Conservation (phyloP, 2,888 invertebrate species). For the Autographa gamma region DNA sequence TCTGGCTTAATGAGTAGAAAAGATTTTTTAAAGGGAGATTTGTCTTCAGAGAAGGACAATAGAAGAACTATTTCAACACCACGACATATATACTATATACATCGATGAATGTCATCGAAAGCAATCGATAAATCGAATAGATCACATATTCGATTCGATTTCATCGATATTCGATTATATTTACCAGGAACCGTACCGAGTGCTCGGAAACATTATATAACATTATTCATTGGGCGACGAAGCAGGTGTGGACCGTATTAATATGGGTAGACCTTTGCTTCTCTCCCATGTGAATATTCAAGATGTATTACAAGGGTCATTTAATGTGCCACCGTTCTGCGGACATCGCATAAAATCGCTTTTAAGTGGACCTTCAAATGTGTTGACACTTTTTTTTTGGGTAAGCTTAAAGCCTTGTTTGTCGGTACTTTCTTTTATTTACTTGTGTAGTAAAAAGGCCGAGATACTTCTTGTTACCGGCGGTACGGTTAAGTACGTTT, state of each 20-base stretch:
- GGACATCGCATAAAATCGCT: conserved; percentile 69
- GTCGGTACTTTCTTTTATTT: not conserved
- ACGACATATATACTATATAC: no score
- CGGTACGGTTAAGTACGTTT: no score
- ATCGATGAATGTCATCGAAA: not conserved
- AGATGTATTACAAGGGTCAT: conserved; percentile 74
- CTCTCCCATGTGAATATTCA: conserved; percentile 70
- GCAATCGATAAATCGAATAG: conserved; percentile 29
- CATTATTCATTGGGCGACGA: conserved; percentile 56
- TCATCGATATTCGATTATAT: conserved; percentile 33
- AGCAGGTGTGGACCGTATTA: conserved; percentile 59
- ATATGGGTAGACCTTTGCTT: conserved; percentile 56
- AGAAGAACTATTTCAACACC: no score
- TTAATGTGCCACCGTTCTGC: conserved; percentile 60
- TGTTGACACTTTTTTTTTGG: conserved; percentile 34
- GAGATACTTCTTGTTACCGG: no score
- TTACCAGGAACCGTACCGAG: conserved; percentile 1
- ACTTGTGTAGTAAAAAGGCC: no score
- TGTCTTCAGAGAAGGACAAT: no score
- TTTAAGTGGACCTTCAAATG: conserved; percentile 62
- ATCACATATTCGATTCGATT: conserved; percentile 8
- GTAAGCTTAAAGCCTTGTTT: not conserved
- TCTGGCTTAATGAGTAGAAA: no score
- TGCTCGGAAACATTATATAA: conserved; percentile 41
- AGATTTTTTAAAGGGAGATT: no score